Conservation (phyloP, 1,140 invertebrate species). For the Hestina assimilis region DNA sequence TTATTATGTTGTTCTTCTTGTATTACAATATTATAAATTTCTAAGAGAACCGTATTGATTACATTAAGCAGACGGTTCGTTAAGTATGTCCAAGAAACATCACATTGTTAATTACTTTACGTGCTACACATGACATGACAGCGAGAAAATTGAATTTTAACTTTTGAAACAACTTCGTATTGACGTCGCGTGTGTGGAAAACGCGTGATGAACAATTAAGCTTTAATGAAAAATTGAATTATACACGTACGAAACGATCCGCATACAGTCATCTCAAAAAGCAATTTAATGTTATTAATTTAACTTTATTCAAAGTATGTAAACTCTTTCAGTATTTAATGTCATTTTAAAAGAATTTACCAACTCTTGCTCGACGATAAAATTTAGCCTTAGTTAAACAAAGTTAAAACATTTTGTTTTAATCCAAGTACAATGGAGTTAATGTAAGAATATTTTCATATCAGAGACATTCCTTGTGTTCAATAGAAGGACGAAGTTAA, state of each 20-base stretch:
- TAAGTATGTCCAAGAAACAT: constrained; percentile 13
- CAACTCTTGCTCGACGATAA: too few species aligned
- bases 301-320: too few species aligned
- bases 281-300: background rate
- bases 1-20: too few species aligned
- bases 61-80: background rate
- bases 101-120: constrained; percentile 25
- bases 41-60: background rate
- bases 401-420: too few species aligned
- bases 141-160: constrained; percentile 31
- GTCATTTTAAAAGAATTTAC: too few species aligned
- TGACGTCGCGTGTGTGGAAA: constrained; percentile 24
- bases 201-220: constrained; percentile 22
- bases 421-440: too few species aligned
- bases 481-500: constrained; percentile 42
- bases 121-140: constrained; percentile 16
- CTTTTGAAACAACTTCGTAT: constrained; percentile 29
- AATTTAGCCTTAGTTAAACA: too few species aligned
- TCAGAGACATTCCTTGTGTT: constrained; percentile 17
- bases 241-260: background rate
- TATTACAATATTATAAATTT: background rate
- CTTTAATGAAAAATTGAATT: constrained; percentile 4
- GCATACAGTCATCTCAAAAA: background rate
- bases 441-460: too few species aligned
- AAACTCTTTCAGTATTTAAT: too few species aligned